Base-by-base conservation (phyloP, 2,113 vertebrate genomes). In the Brienomyrus longianalis region DNA sequence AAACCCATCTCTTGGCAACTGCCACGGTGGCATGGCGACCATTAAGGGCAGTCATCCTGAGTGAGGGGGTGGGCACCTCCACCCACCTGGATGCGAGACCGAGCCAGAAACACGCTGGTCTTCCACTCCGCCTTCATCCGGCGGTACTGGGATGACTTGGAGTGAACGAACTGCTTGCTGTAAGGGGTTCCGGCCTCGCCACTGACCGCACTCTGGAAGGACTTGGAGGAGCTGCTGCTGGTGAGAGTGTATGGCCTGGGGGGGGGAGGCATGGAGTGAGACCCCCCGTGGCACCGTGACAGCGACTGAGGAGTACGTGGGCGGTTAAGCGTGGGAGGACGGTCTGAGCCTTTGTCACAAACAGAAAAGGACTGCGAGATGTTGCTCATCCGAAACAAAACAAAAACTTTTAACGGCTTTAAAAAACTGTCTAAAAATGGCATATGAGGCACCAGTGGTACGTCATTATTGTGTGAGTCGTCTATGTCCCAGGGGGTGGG, bases 71-170 rank as follows among this genome's bases (percentile, higher is more conserved):
- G 27, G 31, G 19, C 27, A 10, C 31, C 7, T 50, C 10, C 56
- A 15, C 83, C 51, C 88, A 98, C 98, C 98, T 99, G 98, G 88
- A 99, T 99, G 10, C 97, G 96, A 0, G 98, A 99, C 66, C 98
- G 97, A 70, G 98, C 98, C 87, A 99, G 95, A 84, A 99, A 99
- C 54, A 99, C 98, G 0, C 98, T 99, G 94, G 95, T 98, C 93
- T 99, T 99, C 98, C 98, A 99, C 88, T 99, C 98, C 0, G 97
- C 97, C 95, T 97, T 99, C 98, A 99, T 99, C 85, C 97, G 97
- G 27, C 98, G 97, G 94, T 99, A 99, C 94, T 99, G 98, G 0
- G 97, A 97, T 1, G 98, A 97, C 95, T 99, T 99, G 94, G 98
- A 99, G 92, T 98, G 96, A 90, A 98, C 97, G 7, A 98, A 97